Evolutionary conservation across 2,888 invertebrate genomes (phyloP).

Genomic region (Archips crataeganus): DNA sequence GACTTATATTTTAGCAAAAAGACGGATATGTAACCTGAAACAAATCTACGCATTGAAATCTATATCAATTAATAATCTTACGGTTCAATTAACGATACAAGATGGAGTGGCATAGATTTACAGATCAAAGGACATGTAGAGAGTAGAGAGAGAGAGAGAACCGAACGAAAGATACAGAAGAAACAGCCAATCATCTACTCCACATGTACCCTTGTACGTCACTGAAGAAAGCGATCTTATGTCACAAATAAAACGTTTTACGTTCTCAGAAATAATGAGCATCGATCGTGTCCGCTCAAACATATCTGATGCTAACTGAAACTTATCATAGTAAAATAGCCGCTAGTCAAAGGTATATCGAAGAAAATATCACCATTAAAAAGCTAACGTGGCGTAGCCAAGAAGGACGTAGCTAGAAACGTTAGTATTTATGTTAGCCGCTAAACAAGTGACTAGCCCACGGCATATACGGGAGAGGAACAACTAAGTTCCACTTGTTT

Average conservation of each 20-base stretch:
- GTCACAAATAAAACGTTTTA: neutral
- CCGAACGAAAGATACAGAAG: no score
- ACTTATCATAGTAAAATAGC: conserved; percentile 1
- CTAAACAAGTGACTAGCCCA: conserved; percentile 62
- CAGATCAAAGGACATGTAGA: no score
- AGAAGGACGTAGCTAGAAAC: conserved; percentile 39
- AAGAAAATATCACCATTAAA: conserved; percentile 30
- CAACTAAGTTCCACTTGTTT: conserved; percentile 55
- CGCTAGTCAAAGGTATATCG: neutral
- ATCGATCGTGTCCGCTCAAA: neutral
- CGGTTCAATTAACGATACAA: no score
- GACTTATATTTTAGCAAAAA: neutral
- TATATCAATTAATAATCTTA: neutral
- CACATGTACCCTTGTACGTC: neutral
- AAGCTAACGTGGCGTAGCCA: conserved; percentile 22
- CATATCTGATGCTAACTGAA: conserved; percentile 1
- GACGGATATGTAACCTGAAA: no score
- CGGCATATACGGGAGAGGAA: conserved; percentile 59
- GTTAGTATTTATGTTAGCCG: conserved; percentile 47
- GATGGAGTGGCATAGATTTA: no score
- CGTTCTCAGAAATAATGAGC: neutral
- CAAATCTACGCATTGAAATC: no score
- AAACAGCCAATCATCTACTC: no score
- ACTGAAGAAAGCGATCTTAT: neutral
- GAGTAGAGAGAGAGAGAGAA: no score